A percentile compares a stretch with the other conserved stretches of the same genome.
These are phyloP conservation scores for Dipodomys spectabilis DNA, from an alignment of 2,113 vertebrate genomes.

Conservation along the genomic window DNA sequence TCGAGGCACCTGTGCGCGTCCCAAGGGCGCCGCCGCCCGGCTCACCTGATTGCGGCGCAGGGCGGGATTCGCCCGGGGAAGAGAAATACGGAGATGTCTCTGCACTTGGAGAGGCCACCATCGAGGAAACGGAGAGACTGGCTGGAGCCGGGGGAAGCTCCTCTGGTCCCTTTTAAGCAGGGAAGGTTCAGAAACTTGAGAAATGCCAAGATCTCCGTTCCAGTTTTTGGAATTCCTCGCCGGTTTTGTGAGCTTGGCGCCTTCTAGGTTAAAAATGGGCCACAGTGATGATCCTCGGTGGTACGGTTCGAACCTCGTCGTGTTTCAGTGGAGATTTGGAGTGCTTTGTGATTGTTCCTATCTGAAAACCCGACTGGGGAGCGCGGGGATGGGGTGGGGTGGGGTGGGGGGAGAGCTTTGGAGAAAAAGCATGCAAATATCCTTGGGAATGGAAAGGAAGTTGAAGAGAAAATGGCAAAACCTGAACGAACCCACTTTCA, in stretches of 20 bases:
- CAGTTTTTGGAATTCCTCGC: background rate
- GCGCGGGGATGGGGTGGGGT: too few species aligned
- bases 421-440: background rate
- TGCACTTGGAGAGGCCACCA: background rate
- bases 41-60: constrained; percentile 48
- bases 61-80: rapidly evolving
- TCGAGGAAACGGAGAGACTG: background rate
- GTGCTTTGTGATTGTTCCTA: background rate
- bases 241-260: constrained; percentile 50
- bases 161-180: background rate
- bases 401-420: background rate
- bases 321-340: background rate
- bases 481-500: background rate
- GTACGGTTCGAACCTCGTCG: too few species aligned
- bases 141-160: background rate
- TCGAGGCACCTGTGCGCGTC: background rate
- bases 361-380: constrained; percentile 13
- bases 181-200: constrained; percentile 26
- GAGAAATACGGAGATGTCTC: background rate
- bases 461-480: background rate
- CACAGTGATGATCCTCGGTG: background rate
- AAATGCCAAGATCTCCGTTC: background rate
- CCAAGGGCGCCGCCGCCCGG: background rate
- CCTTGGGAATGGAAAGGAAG: constrained; percentile 1
- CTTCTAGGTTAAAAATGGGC: constrained; percentile 64